A percentile compares a stretch with the other conserved stretches of the same genome.
phyloP scores from a whole-genome alignment of 2,797 vertebrate genomes.

The Myotis daubentonii region DNA sequence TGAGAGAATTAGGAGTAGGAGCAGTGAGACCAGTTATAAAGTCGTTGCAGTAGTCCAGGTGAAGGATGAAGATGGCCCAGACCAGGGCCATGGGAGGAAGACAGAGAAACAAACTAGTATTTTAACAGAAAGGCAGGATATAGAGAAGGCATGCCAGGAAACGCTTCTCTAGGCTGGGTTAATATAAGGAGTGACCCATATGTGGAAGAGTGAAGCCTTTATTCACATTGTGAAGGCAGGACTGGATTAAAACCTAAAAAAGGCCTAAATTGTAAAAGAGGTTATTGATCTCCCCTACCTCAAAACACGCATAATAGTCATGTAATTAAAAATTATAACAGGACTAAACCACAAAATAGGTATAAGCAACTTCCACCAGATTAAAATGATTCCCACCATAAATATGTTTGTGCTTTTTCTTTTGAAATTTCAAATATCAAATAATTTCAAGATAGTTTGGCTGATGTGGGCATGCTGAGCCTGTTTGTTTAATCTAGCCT shows the following conservation, averaged over 20 bases:
- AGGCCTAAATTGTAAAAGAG: background rate
- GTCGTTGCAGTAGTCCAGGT: background rate
- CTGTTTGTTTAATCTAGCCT: background rate
- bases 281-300: background rate
- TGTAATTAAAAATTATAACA: background rate
- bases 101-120: background rate
- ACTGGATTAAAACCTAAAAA: background rate
- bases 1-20: background rate
- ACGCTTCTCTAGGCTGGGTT: background rate
- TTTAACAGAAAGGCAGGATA: background rate
- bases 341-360: background rate
- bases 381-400: background rate
- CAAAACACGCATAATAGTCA: background rate
- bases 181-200: background rate
- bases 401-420: background rate
- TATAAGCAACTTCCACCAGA: background rate
- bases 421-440: background rate
- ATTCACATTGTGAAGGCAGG: background rate
- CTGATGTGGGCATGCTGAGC: background rate
- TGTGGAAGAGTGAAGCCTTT: background rate
- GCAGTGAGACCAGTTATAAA: background rate
- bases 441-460: background rate
- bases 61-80: background rate
- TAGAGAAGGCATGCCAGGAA: background rate
- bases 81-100: background rate